Conservation (phyloP, 2,888 invertebrate genomes). For the Agrenia bidenticulata region DNA sequence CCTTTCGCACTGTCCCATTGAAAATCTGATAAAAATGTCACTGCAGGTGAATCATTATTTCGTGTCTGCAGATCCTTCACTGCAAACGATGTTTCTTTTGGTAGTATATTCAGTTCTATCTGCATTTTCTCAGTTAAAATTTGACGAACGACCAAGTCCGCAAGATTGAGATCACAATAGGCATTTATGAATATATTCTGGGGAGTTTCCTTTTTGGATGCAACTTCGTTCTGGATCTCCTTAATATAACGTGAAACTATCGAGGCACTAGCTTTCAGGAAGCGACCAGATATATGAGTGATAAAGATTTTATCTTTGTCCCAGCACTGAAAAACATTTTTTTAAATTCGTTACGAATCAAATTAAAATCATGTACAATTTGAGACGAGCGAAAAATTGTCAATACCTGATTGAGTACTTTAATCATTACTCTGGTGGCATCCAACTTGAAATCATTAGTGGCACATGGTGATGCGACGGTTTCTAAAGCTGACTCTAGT, state of each 20-base stretch:
- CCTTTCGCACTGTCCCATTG: slow-evolving; percentile 38
- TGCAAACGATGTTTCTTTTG: background rate
- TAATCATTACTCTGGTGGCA: slow-evolving; percentile 45
- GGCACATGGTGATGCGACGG: slow-evolving; percentile 35
- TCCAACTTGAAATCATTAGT: slow-evolving; percentile 50
- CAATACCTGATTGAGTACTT: slow-evolving; percentile 49
- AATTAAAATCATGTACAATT: background rate
- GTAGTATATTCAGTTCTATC: slow-evolving; percentile 4
- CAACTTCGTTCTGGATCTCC: slow-evolving; percentile 39
- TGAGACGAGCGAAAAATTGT: background rate
- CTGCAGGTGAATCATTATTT: background rate
- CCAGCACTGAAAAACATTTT: slow-evolving; percentile 47
- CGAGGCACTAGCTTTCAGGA: slow-evolving; percentile 52
- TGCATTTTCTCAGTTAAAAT: slow-evolving; percentile 46
- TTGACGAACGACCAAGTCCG: slow-evolving; percentile 49
- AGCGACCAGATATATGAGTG: slow-evolving; percentile 45
- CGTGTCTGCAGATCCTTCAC: background rate
- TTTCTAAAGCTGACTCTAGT: slow-evolving; percentile 60
- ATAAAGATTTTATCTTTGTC: slow-evolving; percentile 49
- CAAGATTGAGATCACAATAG: slow-evolving; percentile 50
- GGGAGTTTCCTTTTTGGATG: slow-evolving; percentile 34
- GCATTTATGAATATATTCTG: slow-evolving; percentile 37
- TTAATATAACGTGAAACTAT: slow-evolving; percentile 48
- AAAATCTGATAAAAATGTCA: slow-evolving; percentile 41
- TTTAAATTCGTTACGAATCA: slow-evolving; percentile 1